Evolutionary conservation across 2,888 invertebrate species (phyloP), one percentile per base, ranked within the genome.

Genomic region (Lottia scabra): DNA sequence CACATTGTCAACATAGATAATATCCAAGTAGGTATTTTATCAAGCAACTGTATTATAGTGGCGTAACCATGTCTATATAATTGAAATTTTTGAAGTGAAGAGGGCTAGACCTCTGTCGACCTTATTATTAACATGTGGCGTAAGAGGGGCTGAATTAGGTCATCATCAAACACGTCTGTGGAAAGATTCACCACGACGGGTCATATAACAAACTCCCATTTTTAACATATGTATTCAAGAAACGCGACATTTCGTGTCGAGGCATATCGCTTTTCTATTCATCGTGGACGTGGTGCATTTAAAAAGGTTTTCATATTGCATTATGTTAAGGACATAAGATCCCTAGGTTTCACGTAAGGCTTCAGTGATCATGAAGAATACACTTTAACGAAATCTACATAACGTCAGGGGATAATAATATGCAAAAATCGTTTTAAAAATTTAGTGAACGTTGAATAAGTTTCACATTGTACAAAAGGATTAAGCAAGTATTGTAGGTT

Each of bases 211-310:
- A 23, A 56, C 56, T 56, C 56, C 23, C 56, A 56, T 56, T 56
- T 56, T 23, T 56, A 56, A 56, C 56, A 56, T 56, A 56, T 56
- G 56, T 56, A 56, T 56, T 56, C 56, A 56, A 56, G 56, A 56
- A 56, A 56, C 56, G 56, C 56, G 56, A 56, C 56, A 56, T 56
- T 56, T 56, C 56, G 56, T 56, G 56, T 56, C 56, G 56, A 23
- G 56, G 56, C 56, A 56, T 56, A 56, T 56, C 56, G 56, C 56
- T 56, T 56, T 56, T 56, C 56, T 56, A 56, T 56, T 56, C 56
- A 56, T 23, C 56, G 23, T 56, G 10, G 56, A 56, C 56, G 56
- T 23, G 56, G 23, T 56, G 56, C 56, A 56, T 56, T 56, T 56
- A 56, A 56, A 38, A 56, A 19, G 56, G 56, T 56, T 56, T 56